Evolutionary conservation across 2,797 vertebrate species (phyloP).

Genomic region (Molossus molossus): DNA sequence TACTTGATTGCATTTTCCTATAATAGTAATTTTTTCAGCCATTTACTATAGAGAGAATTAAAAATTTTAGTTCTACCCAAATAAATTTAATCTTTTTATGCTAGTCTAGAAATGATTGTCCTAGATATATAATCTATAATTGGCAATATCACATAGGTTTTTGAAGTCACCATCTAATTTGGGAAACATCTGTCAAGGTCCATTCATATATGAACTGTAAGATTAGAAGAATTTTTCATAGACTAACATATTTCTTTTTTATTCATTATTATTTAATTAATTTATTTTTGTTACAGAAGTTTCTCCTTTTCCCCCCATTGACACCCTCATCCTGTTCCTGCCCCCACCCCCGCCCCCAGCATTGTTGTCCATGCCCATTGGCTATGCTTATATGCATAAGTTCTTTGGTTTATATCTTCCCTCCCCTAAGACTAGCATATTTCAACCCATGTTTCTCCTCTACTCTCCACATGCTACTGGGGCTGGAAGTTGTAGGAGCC

Average conservation of each 20-base stretch:
- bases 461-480: neutral
- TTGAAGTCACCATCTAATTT: slow-evolving; percentile 17
- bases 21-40: neutral
- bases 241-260: neutral
- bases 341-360: no score
- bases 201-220: neutral
- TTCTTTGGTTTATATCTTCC: no score
- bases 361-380: no score
- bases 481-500: neutral
- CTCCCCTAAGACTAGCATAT: neutral
- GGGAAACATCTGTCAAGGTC: neutral
- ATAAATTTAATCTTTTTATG: neutral
- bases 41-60: neutral
- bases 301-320: no score
- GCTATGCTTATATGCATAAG: no score
- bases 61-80: neutral
- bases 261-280: no score
- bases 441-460: neutral
- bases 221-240: neutral
- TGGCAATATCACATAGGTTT: neutral
- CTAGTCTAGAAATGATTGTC: slow-evolving; percentile 13
- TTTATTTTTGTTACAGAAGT: no score
- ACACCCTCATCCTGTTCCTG: no score
- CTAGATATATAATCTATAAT: neutral
- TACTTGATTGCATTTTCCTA: neutral